Base-by-base conservation (phyloP, 2,888 invertebrate species). In the Cordilura impudica region DNA sequence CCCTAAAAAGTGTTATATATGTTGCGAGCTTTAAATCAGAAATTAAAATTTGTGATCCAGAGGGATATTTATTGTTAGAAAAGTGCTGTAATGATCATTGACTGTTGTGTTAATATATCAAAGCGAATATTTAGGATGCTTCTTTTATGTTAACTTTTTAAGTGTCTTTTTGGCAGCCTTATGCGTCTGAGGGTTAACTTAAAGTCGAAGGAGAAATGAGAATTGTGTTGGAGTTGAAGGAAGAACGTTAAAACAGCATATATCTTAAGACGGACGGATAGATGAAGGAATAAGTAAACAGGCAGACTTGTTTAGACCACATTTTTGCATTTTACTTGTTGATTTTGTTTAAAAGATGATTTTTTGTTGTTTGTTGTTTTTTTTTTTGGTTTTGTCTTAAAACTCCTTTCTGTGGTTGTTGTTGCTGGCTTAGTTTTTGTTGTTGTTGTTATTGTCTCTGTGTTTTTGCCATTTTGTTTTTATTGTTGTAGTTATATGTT, bases 271-370 rank as follows among this genome's bases (percentile, higher is more conserved):
- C 16, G 51, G 45, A 78, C 69, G 54, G 78, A 75, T 63, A 69
- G 53, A 65, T 72, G 26, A 51, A 72, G 65, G 67, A 54, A 54
- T 45, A 51, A 39, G 43, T 54, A 63, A 72, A 69, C 47, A 70
- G 54, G 58, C 54, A 81, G 80, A 76, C 72, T 74, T 81, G 73
- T 73, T 77, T 77, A 77, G 76, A 79, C 78, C 75, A 75, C 78
- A 79, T 79, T 79, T 79, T 79, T 79, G 78, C 78, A 79, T 79
- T 75, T 75, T 71, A 79, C 78, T 79, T 79, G 78, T 79, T 79
- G 78, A 79, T 74, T 79, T 78, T 74, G 60, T 65, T 71, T 51
- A 47, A 75, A 54, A 75, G 43, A 78, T 58, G 58, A 43, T 54
- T 54, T 53, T 69, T 65, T n/a, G n/a, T n/a, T n/a, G n/a, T n/a